These are phyloP conservation scores for Lycopodina hypogea DNA, from an alignment of 37 sponge, comb jelly and placozoan species.

Conservation along the genomic window DNA sequence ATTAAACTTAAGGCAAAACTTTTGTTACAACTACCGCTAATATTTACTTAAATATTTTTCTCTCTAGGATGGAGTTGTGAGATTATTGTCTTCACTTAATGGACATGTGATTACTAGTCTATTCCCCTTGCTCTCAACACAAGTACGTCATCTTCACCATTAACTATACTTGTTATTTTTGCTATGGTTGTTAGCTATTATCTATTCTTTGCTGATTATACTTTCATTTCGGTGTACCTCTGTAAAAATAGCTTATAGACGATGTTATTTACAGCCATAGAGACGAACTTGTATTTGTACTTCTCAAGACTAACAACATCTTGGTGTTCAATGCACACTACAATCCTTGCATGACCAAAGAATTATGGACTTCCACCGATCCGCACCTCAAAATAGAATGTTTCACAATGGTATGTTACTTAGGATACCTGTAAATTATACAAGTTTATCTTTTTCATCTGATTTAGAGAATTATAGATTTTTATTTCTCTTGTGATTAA, in stretches of 20 bases:
- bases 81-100: constrained; percentile 57
- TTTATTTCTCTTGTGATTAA: no score
- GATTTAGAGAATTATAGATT: background rate
- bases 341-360: constrained; percentile 55
- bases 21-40: no score
- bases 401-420: constrained; percentile 32
- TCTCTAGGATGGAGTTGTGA: constrained; percentile 62
- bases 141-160: constrained; percentile 3
- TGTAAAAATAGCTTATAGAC: background rate
- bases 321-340: constrained; percentile 33
- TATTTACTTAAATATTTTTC: no score
- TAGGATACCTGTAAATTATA: background rate
- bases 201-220: background rate
- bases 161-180: background rate
- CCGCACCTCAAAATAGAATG: constrained; percentile 35
- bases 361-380: constrained; percentile 43
- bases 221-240: constrained; percentile 1
- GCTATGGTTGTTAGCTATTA: background rate
- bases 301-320: constrained; percentile 48
- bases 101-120: constrained; percentile 50
- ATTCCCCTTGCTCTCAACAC: constrained; percentile 51
- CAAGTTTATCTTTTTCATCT: background rate
- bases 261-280: constrained; percentile 42
- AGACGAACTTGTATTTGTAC: constrained; percentile 23
- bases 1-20: no score